These are phyloP conservation scores for Eublepharis macularius DNA, from an alignment of 2,113 vertebrate genomes.

Conservation along the genomic window DNA sequence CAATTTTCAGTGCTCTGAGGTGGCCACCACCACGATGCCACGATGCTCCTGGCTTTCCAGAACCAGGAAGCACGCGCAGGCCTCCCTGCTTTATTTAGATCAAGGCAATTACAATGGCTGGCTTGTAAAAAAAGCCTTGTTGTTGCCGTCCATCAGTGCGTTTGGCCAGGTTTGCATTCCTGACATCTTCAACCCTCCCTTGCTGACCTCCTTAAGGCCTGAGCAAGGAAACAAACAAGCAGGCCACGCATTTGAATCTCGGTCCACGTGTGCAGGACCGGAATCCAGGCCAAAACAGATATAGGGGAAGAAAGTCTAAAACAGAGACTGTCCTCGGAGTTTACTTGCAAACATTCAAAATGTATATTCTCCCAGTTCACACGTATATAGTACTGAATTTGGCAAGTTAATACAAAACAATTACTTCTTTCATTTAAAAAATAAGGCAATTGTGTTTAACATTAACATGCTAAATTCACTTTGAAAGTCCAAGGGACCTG, in stretches of 20 bases:
- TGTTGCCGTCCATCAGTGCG: neutral
- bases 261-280: neutral
- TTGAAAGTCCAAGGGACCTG: too few relatives aligned
- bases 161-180: neutral
- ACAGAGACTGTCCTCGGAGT: neutral
- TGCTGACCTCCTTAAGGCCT: neutral
- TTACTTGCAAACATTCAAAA: neutral
- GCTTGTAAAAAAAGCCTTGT: neutral
- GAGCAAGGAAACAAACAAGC: neutral
- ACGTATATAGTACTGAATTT: neutral
- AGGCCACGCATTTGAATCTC: neutral
- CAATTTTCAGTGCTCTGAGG: neutral
- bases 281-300: neutral
- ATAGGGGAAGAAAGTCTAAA: neutral
- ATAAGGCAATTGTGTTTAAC: too few relatives aligned
- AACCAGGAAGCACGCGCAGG: slow-evolving; percentile 3
- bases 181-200: neutral
- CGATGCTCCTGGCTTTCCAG: neutral
- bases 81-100: slow-evolving; percentile 16
- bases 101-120: slow-evolving; percentile 3
- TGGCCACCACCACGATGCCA: neutral
- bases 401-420: neutral
- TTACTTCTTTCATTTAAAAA: neutral
- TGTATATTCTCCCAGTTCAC: neutral
- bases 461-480: too few relatives aligned